Evolutionary conservation across 1,140 invertebrate genomes (phyloP), one percentile per base, ranked within the genome.

Genomic region (Tetragonula clypearis): DNA sequence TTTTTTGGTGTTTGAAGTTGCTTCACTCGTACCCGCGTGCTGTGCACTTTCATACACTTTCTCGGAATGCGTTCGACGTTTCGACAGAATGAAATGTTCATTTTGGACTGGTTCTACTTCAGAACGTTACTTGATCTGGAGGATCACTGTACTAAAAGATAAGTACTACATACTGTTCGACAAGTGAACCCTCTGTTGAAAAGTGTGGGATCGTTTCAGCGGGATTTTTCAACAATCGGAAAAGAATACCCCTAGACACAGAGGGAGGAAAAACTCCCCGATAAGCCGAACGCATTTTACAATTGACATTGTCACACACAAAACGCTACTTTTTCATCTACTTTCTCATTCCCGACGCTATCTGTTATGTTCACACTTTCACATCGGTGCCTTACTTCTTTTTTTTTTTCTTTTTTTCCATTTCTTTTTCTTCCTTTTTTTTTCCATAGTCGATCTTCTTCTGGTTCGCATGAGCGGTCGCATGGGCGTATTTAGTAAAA

Each of bases 391-490:
- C 41, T 49, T 11, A 49, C 8, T 49, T 41, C 41, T 41, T 41
- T 6, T 41, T 41, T 6, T 41, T 35, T 49, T 49, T 41, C 5
- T 41, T 41, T 6, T 41, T 41, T 6, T 41, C 30, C 30, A 30
- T 41, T 49, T 49, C 9, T 49, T 49, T 9, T 49, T 41, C 8
- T 41, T 81, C 65, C 6, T 79, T 30, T 49, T 69, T 62, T 21
- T 26, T 66, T 19, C 65, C 23, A 30, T 58, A 72, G 35, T 72
- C 58, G 23, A 83, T 69, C 17, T 71, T 68, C 65, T 11, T 79
- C 68, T 71, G 89, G 86, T 90, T 90, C 88, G 89, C 88, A 90
- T 75, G 68, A 86, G 88, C 88, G 88, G 88, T 85, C 83, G 83
- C 35, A 77, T 87, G 71, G 71, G 77, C 85, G 66, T 41, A 41